Base-by-base conservation (phyloP, 2,113 vertebrate species). In the Lipophrys pholis region DNA sequence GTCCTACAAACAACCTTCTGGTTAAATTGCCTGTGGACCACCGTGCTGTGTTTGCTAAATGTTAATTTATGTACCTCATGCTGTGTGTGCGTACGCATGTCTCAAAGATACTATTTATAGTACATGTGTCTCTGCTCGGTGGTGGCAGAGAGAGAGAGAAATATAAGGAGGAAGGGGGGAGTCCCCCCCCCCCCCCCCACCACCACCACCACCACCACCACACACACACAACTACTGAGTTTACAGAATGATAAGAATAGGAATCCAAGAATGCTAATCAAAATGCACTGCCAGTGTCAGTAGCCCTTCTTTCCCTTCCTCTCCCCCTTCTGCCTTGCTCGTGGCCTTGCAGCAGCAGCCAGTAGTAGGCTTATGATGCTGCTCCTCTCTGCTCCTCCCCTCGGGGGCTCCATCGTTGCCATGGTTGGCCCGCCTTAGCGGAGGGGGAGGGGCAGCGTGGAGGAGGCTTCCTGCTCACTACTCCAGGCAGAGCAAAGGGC, bases 1-100 rank as follows among this genome's bases (percentile, higher is more conserved):
- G 89, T 90, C 89, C 93, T 92, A 89, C 83, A 90, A 90, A 91
- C 84, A 89, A 93, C 93, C 91, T 92, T 93, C 75, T 64, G 63
- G 58, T 83, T 54, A 82, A 90, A 90, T 70, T 78, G 80, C 87
- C 78, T 60, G 76, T 84, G 74, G 75, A 90, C 73, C 81, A 71
- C 55, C 79, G 71, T 88, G 89, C 79, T 42, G 73, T 88, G 71
- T 65, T 87, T 84, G 72, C 78, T 78, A 82, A 87, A 90, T 92
- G 85, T 82, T 89, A 83, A 90, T 90, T 89, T 91, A 91, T 88
- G 87, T 89, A 89, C 78, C 89, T 79, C 81, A 76, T 84, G 78
- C 77, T 84, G 85, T 86, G 82, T 82, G 69, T 68, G 64, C 84
- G 65, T 85, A 75, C 53, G 75, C 80, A 81, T 88, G 82, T 85